A percentile compares a stretch with the other conserved stretches of the same genome.
These are phyloP conservation scores for Melanotaenia duboulayi DNA, from an alignment of 2,113 vertebrate species.

Conservation along the genomic window DNA sequence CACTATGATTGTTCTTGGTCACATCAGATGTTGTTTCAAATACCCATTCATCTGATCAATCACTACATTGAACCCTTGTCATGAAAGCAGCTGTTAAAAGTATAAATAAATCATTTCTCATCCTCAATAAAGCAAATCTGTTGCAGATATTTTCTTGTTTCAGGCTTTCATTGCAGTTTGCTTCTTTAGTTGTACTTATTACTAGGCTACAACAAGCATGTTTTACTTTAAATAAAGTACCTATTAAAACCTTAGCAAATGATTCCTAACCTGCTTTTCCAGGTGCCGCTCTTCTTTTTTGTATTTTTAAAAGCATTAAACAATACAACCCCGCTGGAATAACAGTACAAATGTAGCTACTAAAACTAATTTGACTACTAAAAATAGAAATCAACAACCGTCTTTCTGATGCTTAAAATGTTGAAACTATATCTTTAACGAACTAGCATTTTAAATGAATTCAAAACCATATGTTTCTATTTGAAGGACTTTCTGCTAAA, in stretches of 20 bases:
- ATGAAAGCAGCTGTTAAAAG: constrained; percentile 10
- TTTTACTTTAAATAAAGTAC: constrained; percentile 3
- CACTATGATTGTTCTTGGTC: background rate
- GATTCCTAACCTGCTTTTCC: background rate
- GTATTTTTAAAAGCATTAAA: too few relatives aligned
- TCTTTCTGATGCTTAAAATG: background rate
- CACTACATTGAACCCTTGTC: background rate
- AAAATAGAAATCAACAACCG: too few relatives aligned
- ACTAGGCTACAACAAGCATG: background rate
- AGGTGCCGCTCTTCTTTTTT: too few relatives aligned
- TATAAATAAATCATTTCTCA: background rate
- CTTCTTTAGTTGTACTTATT: background rate
- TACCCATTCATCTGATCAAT: background rate
- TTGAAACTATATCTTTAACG: too few relatives aligned
- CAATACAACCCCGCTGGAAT: too few relatives aligned
- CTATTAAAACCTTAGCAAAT: constrained; percentile 6
- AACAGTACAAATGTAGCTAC: too few relatives aligned
- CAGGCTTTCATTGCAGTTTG: constrained; percentile 5
- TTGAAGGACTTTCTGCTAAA: background rate
- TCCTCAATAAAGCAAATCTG: background rate
- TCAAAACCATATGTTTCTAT: background rate
- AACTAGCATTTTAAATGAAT: background rate
- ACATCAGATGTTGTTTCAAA: background rate
- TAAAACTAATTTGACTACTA: too few relatives aligned
- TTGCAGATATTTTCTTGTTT: constrained; percentile 5